A percentile compares a stretch with the other conserved stretches of the same genome.
Conservation (phyloP, 2,113 vertebrate genomes). For the Microtus ochrogaster region DNA sequence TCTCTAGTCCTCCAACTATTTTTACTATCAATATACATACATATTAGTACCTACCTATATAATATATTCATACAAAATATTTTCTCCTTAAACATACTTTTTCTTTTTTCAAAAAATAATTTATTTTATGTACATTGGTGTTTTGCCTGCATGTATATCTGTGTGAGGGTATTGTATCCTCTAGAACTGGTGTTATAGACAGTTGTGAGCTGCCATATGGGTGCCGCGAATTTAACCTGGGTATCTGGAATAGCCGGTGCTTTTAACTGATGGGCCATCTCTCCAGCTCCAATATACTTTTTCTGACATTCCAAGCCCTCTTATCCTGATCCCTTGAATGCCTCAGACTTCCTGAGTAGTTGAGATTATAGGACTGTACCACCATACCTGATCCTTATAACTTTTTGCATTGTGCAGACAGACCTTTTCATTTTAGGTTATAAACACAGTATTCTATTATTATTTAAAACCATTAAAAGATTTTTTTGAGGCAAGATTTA, state of each 20-base stretch:
- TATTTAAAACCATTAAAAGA: neutral
- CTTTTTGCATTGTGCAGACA: neutral
- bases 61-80: neutral
- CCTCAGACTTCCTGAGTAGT: neutral
- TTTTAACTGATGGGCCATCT: neutral
- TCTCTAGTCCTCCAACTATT: neutral
- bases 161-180: neutral
- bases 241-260: neutral
- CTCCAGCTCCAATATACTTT: neutral
- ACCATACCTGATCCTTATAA: neutral
- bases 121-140: neutral
- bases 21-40: neutral
- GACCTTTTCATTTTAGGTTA: neutral
- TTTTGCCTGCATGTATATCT: neutral
- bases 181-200: neutral
- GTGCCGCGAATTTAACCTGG: neutral
- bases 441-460: neutral
- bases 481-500: neutral
- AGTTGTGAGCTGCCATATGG: neutral
- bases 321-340: neutral
- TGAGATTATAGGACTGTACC: neutral
- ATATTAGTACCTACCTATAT: neutral
- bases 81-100: neutral
- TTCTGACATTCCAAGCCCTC: neutral
- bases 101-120: neutral